These are phyloP conservation scores for Boulengeromyrus knoepffleri DNA, from an alignment of 2,113 vertebrate genomes.

Conservation along the genomic window DNA sequence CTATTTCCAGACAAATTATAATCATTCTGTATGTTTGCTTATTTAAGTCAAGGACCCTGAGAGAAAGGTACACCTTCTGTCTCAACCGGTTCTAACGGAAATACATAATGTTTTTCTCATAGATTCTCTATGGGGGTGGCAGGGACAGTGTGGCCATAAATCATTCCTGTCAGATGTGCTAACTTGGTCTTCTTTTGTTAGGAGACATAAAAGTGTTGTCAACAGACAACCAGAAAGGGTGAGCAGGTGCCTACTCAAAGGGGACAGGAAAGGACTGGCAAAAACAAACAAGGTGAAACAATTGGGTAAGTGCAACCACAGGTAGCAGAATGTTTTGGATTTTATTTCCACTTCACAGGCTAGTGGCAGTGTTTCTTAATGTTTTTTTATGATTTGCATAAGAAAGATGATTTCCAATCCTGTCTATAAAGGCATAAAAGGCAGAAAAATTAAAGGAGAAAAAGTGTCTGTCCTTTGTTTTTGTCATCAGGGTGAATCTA, in stretches of 20 bases:
- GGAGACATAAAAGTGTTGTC: conserved; percentile 3
- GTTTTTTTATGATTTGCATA: neutral
- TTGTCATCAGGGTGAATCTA: neutral
- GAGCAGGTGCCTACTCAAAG: neutral
- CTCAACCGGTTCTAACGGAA: neutral
- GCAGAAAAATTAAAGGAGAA: neutral
- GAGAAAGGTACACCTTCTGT: neutral
- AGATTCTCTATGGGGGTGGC: neutral
- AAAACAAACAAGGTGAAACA: neutral
- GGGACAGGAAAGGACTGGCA: neutral
- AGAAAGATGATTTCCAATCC: neutral
- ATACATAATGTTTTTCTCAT: neutral
- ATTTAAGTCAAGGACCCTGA: neutral
- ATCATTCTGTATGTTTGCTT: neutral
- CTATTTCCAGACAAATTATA: neutral
- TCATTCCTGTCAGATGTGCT: conserved; percentile 17
- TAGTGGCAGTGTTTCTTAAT: neutral
- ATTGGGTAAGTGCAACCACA: neutral
- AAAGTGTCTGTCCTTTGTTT: neutral
- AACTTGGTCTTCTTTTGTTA: conserved; percentile 20
- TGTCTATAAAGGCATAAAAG: neutral
- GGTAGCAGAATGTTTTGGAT: neutral
- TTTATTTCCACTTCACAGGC: neutral
- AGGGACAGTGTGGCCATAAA: conserved; percentile 8
- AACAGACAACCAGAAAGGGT: neutral